These are phyloP conservation scores for Disparrhopalites patrizii DNA, from an alignment of 2,888 invertebrate genomes.

Conservation along the genomic window DNA sequence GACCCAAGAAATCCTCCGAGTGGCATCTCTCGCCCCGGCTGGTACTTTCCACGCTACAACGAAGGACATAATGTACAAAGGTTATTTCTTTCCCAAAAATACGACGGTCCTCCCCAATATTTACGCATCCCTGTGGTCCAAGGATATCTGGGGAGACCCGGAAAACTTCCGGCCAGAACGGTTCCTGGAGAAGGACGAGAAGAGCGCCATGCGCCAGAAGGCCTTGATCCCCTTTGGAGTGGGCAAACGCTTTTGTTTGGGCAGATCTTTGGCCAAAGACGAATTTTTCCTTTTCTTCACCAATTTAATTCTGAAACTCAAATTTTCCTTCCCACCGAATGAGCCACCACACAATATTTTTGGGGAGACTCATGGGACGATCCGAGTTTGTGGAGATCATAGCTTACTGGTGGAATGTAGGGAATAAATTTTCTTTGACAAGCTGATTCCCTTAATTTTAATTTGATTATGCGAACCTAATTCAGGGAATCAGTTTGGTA, in stretches of 20 bases:
- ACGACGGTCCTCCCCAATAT: not conserved
- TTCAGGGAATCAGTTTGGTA: no score
- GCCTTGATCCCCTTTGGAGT: not conserved
- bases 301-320: not conserved
- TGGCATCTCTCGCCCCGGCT: not conserved
- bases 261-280: not conserved
- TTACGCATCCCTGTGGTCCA: not conserved
- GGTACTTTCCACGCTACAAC: not conserved
- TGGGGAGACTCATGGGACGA: no score
- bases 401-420: no score
- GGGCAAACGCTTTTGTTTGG: not conserved
- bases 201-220: not conserved
- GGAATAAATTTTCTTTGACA: no score
- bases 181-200: not conserved
- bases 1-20: not conserved
- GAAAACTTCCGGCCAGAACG: constrained; percentile 3
- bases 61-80: constrained; percentile 3
- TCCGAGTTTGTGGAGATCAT: no score
- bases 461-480: no score
- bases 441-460: no score
- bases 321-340: not conserved
- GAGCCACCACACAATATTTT: no score
- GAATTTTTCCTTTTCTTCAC: not conserved
- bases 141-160: constrained; percentile 5
- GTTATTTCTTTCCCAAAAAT: not conserved